phyloP scores from a whole-genome alignment of 2,888 invertebrate species.

The Thymelicus sylvestris region DNA sequence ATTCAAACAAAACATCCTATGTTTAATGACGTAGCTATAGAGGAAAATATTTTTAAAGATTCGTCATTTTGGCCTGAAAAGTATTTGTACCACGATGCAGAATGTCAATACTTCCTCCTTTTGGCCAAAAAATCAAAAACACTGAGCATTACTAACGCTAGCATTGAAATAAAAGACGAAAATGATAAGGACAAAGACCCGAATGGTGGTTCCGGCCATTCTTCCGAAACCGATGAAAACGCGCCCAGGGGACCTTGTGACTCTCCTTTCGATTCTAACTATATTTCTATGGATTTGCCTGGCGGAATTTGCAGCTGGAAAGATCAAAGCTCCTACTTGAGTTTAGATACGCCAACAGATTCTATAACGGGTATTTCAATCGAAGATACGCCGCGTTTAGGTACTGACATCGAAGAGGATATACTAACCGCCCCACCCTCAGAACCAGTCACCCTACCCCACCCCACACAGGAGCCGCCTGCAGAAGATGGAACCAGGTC shows the following conservation, averaged over 20 bases:
- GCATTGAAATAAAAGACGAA: constrained; percentile 69
- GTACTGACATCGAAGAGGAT: constrained; percentile 71
- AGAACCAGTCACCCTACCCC: constrained; percentile 72
- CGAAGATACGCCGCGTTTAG: constrained; percentile 53
- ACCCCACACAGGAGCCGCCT: constrained; percentile 74
- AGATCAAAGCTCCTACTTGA: constrained; percentile 91
- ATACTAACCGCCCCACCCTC: constrained; percentile 78
- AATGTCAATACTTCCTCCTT: constrained; percentile 84
- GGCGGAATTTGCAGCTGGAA: constrained; percentile 93
- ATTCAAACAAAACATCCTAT: constrained; percentile 1
- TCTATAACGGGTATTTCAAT: constrained; percentile 51
- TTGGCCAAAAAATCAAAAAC: constrained; percentile 77
- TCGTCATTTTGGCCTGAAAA: constrained; percentile 86
- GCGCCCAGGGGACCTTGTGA: constrained; percentile 53
- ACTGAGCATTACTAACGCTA: constrained; percentile 52
- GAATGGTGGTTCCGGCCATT: constrained; percentile 85
- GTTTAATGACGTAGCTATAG: constrained; percentile 42
- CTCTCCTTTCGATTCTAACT: constrained; percentile 82
- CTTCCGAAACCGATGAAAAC: constrained; percentile 71
- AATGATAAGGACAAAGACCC: constrained; percentile 86
- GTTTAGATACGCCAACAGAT: constrained; percentile 80
- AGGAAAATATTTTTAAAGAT: constrained; percentile 70
- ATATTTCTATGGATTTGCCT: constrained; percentile 89
- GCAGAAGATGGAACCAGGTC: constrained; percentile 58
- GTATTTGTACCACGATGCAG: constrained; percentile 87